Evolutionary conservation across 2,797 vertebrate species (phyloP), one percentile per base, ranked within the genome.

Genomic region (Microcaecilia unicolor): DNA sequence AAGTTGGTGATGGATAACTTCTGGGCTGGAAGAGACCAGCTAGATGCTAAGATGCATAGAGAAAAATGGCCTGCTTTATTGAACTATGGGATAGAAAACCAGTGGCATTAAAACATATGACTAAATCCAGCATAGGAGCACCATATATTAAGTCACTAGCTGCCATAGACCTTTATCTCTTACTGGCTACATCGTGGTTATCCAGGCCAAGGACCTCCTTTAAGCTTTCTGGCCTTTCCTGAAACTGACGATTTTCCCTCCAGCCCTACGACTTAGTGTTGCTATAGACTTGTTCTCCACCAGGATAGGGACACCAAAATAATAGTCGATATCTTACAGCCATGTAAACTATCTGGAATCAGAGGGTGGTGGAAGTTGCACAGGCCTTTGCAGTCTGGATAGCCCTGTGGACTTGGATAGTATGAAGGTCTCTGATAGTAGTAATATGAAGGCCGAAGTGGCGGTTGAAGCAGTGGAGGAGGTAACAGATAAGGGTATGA

Each of bases 191-290:
- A 0, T 92, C 96, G 22, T 98, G 96, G 70, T 94, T 95, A 79
- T 99, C 96, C 17, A 99, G 80, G 69, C 99, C 96, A 45, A 99
- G 74, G 37, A 99, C 91, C 52, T 98, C 90, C 79, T 99, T 99
- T 19, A 96, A 96, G 72, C 95, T 98, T 51, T 97, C 95, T 0
- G 94, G 66, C 5, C 78, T 82, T 38, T 95, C 90, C 3, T 80
- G 51, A 38, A 66, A 61, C 16, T 77, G 59, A 36, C 61, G 78
- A 58, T 37, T 78, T 61, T 47, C 85, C 44, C 49, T 71, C 75
- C 11, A 67, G 56, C 8, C 45, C 51, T 16, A 58, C 45, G 25
- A 66, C 64, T 43, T 70, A 70, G 45, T 34, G 72, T 48, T 15
- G 72, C 72, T 61, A 80, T 78, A 53, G 79, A 55, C 61, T 57